Base-by-base conservation (phyloP, 2,113 vertebrate species). In the Nestor notabilis region DNA sequence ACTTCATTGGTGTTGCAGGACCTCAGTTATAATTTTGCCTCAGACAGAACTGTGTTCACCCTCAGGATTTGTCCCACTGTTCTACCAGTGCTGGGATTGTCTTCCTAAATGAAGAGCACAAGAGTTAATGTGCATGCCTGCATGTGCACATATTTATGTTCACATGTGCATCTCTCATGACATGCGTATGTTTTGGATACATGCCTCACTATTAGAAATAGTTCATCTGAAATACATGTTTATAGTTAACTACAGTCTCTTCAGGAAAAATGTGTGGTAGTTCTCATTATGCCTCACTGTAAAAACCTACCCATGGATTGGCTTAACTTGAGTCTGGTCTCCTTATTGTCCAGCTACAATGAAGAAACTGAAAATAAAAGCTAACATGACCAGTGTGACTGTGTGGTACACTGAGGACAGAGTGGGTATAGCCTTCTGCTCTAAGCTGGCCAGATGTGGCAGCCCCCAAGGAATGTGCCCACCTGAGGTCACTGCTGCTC, bases 171-270 rank as follows among this genome's bases (percentile, higher is more conserved):
- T 49, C 19, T 66, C 37, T 52, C 12, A 27, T 10, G 44, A 8
- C 49, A 44, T 7, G 15, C 6, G 2, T 2, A 0, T 8, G 13
- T 39, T 41, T 71, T 63, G 55, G n/a, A 19, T 41, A 12, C 8
- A 0, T 12, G 4, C 4, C n/a, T 76, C 61, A 18, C 29, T 64
- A 4, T 15, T 19, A 60, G 10, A 86, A 96, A 83, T 10, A 53
- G 16, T 52, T 81, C 52, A 69, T 10, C 16, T 52, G 14, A 24
- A 44, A n/a, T 21, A 49, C 55, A 14, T 44, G 21, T 29, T 69
- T 85, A 23, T 28, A 46, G 6, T 10, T 61, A 69, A 46, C 24
- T 18, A 27, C 23, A 50, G 5, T 23, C 10, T 46, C 31, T 68
- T 43, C 41, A 65, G 39, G 17, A 46, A 78, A 87, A 49, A 46